phyloP scores from a whole-genome alignment of 2,888 invertebrate species.

The Agrenia bidenticulata region DNA sequence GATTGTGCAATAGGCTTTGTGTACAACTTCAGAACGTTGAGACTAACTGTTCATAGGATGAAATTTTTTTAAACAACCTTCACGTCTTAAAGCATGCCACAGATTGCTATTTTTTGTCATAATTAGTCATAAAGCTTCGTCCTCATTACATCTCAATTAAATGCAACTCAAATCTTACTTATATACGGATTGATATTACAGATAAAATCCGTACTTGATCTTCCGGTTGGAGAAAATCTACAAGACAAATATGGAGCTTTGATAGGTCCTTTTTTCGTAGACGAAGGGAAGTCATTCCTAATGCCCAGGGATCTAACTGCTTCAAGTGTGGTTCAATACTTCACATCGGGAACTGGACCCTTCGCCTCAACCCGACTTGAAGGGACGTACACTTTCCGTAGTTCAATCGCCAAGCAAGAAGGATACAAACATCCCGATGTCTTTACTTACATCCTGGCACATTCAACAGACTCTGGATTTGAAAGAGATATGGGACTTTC shows the following conservation, averaged over 20 bases:
- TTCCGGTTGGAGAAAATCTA: constrained; percentile 33
- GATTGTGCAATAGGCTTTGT: no score
- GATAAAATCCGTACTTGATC: constrained; percentile 20
- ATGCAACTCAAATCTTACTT: no score
- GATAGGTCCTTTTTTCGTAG: constrained; percentile 31
- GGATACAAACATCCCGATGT: constrained; percentile 19
- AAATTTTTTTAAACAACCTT: no score
- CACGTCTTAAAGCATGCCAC: no score
- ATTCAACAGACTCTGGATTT: constrained; percentile 22
- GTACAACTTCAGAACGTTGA: no score
- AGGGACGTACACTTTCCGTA: constrained; percentile 16
- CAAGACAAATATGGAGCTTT: constrained; percentile 33
- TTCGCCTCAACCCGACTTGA: constrained; percentile 16
- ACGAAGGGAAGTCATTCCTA: constrained; percentile 21
- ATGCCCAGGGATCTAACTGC: constrained; percentile 13
- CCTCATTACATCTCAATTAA: no score
- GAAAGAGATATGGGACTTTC: constrained; percentile 22
- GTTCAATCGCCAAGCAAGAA: constrained; percentile 7
- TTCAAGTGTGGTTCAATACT: constrained; percentile 6
- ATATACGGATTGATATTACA: no score
- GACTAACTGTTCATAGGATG: no score
- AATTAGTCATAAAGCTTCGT: no score
- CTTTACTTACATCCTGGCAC: constrained; percentile 28
- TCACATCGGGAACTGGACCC: constrained; percentile 14
- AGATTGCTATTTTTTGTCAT: no score